Base-by-base conservation (phyloP, 2,888 invertebrate species). In the Digitonthophagus gazella region DNA sequence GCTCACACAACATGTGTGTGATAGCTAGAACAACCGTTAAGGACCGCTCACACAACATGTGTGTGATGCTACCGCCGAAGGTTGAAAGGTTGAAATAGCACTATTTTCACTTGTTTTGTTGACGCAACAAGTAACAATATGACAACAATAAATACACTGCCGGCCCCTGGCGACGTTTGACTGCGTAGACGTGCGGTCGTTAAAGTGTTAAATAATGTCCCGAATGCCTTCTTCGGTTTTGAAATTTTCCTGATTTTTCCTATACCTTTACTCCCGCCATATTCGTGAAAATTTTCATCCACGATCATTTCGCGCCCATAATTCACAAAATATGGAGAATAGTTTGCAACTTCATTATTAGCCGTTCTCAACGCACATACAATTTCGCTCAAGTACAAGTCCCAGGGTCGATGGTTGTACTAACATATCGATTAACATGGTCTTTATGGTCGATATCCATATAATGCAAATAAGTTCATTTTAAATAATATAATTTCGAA, bases 321-420 rank as follows among this genome's bases (percentile, higher is more conserved):
- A 65, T 71, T 71, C 0, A 74, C 22, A 58, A 72, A 74, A 67
- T 70, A 72, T 0, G 72, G 72, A 6, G 71, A 70, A 11, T 69
- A 55, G 0, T 63, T 64, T 1, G 74, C 74, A 1, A 70, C 69
- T 69, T 74, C 74, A 54, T 74, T 73, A 28, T 66, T 69, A 2
- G 72, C 67, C 1, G 74, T 70, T 19, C 73, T 69, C 2, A 75
- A 65, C 5, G 74, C 72, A 71, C 72, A 74, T 6, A 69, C 70
- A n/a, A 74, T 18, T 54, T 71, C 65, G 3, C 67, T 19, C 14
- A 76, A 66, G 61, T 72, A 58, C 14, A 64, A 15, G 70, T 75
- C 74, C 73, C 74, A 75, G 2, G 20, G 19, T 3, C 74, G 79
- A 65, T 77, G 75, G 22, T 75, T 69, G 14, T 71, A 4, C 15